Base-by-base conservation (phyloP, 2,888 invertebrate genomes). In the Axea sp. region DNA sequence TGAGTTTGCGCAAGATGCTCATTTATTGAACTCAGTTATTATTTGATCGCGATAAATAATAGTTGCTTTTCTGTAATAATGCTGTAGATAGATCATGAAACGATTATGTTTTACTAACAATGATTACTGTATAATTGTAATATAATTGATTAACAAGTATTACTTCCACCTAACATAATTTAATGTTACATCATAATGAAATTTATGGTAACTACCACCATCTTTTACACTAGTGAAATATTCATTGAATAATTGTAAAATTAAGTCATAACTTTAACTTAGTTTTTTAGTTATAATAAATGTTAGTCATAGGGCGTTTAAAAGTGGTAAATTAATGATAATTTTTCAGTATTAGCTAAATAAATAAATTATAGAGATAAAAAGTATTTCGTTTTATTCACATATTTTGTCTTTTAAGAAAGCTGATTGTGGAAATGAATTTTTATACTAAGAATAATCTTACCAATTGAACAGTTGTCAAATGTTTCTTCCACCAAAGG, bases 401-500 rank as follows among this genome's bases (percentile, higher is more conserved):
- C n/a, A n/a, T n/a, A n/a, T n/a, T n/a, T n/a, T n/a, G n/a, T n/a
- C n/a, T n/a, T n/a, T n/a, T n/a, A n/a, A n/a, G n/a, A n/a, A n/a
- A n/a, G n/a, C n/a, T n/a, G n/a, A n/a, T n/a, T n/a, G n/a, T n/a
- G n/a, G n/a, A n/a, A n/a, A n/a, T n/a, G n/a, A n/a, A n/a, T n/a
- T n/a, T n/a, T n/a, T n/a, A n/a, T n/a, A n/a, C n/a, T n/a, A n/a
- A n/a, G n/a, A n/a, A n/a, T n/a, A n/a, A n/a, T 89, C 43, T 74
- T 84, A 94, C 94, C 90, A 95, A 88, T 87, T 96, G 96, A 80
- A 95, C 90, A 69, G 90, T 90, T 0, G 95, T 95, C 89, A 96
- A 92, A 83, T 95, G 93, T 79, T 92, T 93, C 86, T 95, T 96
- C 95, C 95, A 95, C 91, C 93, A 94, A 39, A 95, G 88, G 84